Evolutionary conservation across 2,113 vertebrate genomes (phyloP).

Genomic region (Centropus bengalensis): DNA sequence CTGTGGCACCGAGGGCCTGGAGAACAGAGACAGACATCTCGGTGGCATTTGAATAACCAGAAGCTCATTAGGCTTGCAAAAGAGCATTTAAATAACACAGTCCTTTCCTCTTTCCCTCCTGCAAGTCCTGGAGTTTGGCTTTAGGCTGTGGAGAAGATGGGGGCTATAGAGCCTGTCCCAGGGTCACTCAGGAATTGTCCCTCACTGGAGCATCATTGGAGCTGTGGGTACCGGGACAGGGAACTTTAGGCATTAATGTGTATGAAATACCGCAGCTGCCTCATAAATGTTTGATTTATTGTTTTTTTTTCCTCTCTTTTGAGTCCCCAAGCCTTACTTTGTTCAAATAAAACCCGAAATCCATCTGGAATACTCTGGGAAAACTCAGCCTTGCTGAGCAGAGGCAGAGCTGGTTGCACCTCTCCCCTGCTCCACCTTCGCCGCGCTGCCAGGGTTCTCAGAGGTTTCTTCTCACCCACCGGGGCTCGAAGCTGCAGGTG

Average conservation of each 20-base stretch:
- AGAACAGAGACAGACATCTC: not conserved
- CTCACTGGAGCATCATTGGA: rapidly evolving
- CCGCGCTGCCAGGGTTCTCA: not conserved
- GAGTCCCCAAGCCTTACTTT: conserved; percentile 55
- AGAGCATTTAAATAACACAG: not conserved
- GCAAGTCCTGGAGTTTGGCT: not conserved
- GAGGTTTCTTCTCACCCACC: not conserved
- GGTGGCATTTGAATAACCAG: not conserved
- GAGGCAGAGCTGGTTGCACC: not conserved
- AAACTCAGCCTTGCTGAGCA: not conserved
- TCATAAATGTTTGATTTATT: not conserved
- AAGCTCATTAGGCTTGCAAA: not conserved
- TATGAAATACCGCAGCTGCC: conserved; percentile 11
- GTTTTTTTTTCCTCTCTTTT: not conserved
- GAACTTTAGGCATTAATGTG: not conserved
- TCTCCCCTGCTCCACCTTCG: rapidly evolving
- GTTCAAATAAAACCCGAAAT: conserved; percentile 40
- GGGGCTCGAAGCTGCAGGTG: not conserved
- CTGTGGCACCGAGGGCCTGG: not conserved
- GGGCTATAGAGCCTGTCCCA: not conserved
- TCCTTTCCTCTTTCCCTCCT: not conserved
- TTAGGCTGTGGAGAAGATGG: not conserved
- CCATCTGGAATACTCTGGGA: not conserved
- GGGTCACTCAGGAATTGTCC: not conserved
- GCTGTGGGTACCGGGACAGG: not conserved